Percentiles rank a stretch among this genome's conserved stretches.
Conservation (phyloP, 2,113 vertebrate species). For the Pollachius pollachius region DNA sequence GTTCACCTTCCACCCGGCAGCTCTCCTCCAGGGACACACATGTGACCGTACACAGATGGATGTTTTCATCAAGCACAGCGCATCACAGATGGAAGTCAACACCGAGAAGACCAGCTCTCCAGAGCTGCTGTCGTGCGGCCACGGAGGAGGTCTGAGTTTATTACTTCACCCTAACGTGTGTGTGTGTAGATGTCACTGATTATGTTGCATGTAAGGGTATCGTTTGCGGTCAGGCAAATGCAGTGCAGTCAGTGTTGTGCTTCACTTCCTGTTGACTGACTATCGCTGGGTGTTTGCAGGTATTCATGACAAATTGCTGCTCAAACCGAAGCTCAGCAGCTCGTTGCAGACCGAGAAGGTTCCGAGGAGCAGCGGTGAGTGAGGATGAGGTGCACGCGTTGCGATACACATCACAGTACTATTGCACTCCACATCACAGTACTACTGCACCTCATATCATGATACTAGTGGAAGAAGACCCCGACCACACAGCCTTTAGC, state of each 20-base stretch:
- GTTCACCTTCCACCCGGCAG: constrained; percentile 25
- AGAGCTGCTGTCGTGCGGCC: constrained; percentile 70
- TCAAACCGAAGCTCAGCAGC: constrained; percentile 68
- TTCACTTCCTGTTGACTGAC: no score
- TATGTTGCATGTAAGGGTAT: background rate
- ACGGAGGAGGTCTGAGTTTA: constrained; percentile 54
- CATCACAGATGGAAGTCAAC: constrained; percentile 51
- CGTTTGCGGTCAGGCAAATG: background rate
- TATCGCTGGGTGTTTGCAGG: constrained; percentile 61
- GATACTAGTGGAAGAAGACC: no score
- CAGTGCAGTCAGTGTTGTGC: background rate
- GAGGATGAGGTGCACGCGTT: no score
- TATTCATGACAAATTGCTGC: constrained; percentile 80
- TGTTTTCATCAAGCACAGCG: no score
- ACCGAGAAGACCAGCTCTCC: constrained; percentile 47
- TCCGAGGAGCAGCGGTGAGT: constrained; percentile 84
- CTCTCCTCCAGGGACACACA: background rate
- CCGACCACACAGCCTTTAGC: no score
- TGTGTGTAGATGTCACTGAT: background rate
- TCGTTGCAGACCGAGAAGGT: constrained; percentile 78
- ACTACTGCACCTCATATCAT: no score
- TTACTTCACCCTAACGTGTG: background rate
- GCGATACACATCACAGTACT: no score
- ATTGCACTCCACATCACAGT: no score
- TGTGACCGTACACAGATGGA: constrained; percentile 5